Evolutionary conservation across 2,888 invertebrate genomes (phyloP).

Genomic region (Chironomus tentans): DNA sequence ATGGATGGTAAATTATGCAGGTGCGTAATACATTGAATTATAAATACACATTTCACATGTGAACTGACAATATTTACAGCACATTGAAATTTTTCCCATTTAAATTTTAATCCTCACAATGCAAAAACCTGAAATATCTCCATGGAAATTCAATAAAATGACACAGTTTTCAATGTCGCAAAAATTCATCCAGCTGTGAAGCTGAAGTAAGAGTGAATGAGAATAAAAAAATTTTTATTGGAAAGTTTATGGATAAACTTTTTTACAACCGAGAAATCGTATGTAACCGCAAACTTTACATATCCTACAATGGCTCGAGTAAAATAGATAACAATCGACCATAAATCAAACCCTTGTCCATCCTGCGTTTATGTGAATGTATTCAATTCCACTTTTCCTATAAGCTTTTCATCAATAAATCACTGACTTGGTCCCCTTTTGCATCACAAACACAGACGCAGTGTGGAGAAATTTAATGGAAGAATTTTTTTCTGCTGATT

Average conservation of each 20-base stretch:
- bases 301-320: not conserved
- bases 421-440: not conserved
- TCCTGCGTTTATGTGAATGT: not conserved
- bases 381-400: not conserved
- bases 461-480: not conserved
- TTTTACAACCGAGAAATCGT: not conserved
- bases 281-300: not conserved
- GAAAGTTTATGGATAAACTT: not conserved
- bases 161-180: not conserved
- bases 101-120: not conserved
- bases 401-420: conserved; percentile 8
- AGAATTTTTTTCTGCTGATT: too few species aligned
- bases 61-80: not conserved
- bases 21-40: not conserved
- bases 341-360: conserved; percentile 12
- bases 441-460: not conserved
- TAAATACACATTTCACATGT: too few species aligned
- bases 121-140: not conserved
- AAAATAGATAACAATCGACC: conserved; percentile 4
- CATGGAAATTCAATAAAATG: not conserved
- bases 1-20: conserved; percentile 4
- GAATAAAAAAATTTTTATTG: not conserved
- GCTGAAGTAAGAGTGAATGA: not conserved
- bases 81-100: not conserved
- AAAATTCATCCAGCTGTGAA: too few species aligned